These are phyloP conservation scores for Papilio dardanus DNA, from an alignment of 1,140 invertebrate genomes.

Conservation along the genomic window DNA sequence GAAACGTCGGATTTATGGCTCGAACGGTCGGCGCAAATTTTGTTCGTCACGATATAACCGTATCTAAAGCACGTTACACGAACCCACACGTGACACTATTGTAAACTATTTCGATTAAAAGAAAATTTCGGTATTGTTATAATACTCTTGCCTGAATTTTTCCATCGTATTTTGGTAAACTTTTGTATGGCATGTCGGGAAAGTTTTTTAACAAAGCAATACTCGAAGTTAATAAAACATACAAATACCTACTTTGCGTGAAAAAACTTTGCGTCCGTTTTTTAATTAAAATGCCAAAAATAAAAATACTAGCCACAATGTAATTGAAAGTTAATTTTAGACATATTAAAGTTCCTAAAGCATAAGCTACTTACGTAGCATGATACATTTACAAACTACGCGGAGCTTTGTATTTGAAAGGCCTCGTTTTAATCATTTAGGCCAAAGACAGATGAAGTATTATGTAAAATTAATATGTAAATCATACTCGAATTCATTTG, in stretches of 20 bases:
- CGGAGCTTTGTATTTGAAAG: not conserved
- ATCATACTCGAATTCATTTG: conserved; percentile 69
- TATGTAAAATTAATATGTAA: conserved; percentile 70
- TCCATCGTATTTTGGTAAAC: not conserved
- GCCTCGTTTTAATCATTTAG: conserved; percentile 37
- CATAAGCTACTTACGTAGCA: not conserved
- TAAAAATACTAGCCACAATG: not conserved
- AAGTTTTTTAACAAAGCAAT: conserved; percentile 15
- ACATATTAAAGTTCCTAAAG: conserved; percentile 1
- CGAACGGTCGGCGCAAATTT: conserved; percentile 70
- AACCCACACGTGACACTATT: conserved; percentile 48
- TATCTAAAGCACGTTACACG: conserved; percentile 64
- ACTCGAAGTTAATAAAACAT: not conserved
- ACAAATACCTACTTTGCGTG: not conserved
- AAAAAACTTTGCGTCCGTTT: not conserved
- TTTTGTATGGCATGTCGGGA: not conserved
- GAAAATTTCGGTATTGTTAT: conserved; percentile 11
- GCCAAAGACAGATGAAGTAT: conserved; percentile 53
- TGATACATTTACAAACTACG: conserved; percentile 10
- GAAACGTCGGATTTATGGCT: conserved; percentile 74
- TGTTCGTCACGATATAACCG: conserved; percentile 64
- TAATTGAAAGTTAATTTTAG: not conserved
- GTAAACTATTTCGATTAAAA: conserved; percentile 24
- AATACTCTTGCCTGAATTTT: not conserved
- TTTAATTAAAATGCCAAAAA: not conserved